Conservation (phyloP, 2,797 vertebrate genomes). For the Lepilemur ruficaudatus region DNA sequence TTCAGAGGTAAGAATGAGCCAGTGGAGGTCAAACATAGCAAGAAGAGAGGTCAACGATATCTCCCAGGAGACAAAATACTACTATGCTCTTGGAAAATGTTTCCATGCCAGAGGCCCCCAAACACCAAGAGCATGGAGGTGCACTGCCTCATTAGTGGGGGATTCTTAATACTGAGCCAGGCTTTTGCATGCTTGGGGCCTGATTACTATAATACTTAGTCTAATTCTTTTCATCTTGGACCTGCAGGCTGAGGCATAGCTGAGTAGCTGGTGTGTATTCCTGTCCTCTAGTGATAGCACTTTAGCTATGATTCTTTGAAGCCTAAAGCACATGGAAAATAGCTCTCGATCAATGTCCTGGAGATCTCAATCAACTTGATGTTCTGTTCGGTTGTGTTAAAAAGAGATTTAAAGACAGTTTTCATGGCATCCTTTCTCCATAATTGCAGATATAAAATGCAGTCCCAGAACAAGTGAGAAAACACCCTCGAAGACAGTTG, state of each 20-base stretch:
- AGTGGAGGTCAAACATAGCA: background rate
- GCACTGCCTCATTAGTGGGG: background rate
- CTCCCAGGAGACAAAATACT: background rate
- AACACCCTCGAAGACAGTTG: background rate
- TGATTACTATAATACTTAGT: background rate
- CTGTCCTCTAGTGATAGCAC: background rate
- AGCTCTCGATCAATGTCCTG: background rate
- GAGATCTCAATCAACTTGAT: background rate
- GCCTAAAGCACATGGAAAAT: background rate
- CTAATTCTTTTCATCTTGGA: constrained; percentile 32
- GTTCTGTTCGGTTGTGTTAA: constrained; percentile 20
- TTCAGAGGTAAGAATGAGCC: background rate
- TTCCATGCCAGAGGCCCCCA: background rate
- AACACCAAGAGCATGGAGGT: background rate
- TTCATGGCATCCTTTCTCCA: background rate
- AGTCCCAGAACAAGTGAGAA: background rate
- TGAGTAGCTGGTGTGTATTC: constrained; percentile 18
- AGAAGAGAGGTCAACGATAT: background rate
- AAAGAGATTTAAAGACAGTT: constrained; percentile 40
- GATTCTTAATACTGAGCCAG: background rate
- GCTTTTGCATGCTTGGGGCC: background rate
- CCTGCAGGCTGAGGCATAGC: background rate
- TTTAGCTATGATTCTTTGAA: constrained; percentile 50
- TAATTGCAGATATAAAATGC: constrained; percentile 10
- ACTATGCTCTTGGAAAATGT: background rate